Evolutionary conservation across 2,113 vertebrate genomes (phyloP), one percentile per base, ranked within the genome.

Genomic region (Percopsis transmontana): DNA sequence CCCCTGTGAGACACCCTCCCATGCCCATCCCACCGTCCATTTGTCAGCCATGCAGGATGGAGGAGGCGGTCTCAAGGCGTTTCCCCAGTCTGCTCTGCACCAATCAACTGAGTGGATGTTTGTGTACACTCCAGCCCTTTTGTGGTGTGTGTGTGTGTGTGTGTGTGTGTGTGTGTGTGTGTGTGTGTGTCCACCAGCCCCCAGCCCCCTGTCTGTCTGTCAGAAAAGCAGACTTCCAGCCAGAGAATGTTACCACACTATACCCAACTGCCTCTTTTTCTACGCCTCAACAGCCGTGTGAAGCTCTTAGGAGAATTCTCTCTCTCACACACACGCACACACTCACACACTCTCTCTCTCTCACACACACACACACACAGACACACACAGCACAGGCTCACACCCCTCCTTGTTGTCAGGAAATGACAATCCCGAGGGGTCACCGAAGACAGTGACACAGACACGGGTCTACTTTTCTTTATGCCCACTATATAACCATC

Each of bases 181-280:
- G 51, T 44, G 18, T 51, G 15, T 56, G 42, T 52, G 0, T 38
- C 52, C 42, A 6, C 42, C 47, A 9, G 19, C n/a, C 20, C 8
- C 24, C 19, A 21, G 42, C 58, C 0, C 19, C 69, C 51, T 27
- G 27, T 60, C 72, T 68, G 15, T 69, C 55, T 60, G 13, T 68
- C 68, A 70, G 18, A 78, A 76, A n/a, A 77, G 62, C 59, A 79
- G 80, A 85, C 80, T 81, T 84, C 83, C 85, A 85, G 86, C 87
- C 83, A 81, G 82, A 87, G 88, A 90, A 90, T 90, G 89, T 90
- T 86, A 85, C 86, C 79, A 80, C 86, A 85, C 84, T 83, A 88
- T 85, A 58, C 83, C 85, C 87, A 83, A 88, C 85, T 90, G 87
- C 87, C 89, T 90, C 82, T 72, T 85, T 81, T 80, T 87, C 78